These are phyloP conservation scores for Styela clava DNA, from an alignment of 23 tunicate species.

Conservation along the genomic window DNA sequence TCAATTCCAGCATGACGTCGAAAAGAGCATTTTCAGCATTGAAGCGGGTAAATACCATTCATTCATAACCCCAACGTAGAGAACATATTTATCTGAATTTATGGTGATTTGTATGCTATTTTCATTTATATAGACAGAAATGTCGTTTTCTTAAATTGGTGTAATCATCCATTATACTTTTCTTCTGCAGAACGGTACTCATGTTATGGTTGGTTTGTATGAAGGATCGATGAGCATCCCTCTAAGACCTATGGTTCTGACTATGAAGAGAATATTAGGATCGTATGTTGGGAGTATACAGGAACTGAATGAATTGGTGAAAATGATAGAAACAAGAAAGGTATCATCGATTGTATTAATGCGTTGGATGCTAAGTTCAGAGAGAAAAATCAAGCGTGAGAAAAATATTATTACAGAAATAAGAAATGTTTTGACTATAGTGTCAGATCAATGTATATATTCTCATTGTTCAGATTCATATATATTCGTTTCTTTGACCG, in stretches of 20 bases:
- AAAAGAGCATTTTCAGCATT: conserved; percentile 39
- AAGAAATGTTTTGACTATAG: too few species aligned
- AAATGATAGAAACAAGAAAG: conserved; percentile 19
- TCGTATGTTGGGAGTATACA: conserved; percentile 36
- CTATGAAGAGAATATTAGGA: conserved; percentile 25
- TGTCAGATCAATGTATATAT: too few species aligned
- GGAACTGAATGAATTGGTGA: conserved; percentile 31
- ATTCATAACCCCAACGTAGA: too few species aligned
- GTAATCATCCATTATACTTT: not conserved
- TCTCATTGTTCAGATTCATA: too few species aligned
- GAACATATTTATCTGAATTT: too few species aligned
- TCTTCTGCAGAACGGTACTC: conserved; percentile 30
- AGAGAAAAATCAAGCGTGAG: too few species aligned
- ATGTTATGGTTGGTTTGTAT: conserved; percentile 51
- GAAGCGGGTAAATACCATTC: conserved; percentile 26
- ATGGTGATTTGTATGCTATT: too few species aligned
- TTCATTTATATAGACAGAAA: too few species aligned
- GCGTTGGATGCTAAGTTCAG: too few species aligned
- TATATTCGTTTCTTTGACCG: too few species aligned
- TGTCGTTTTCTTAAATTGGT: not conserved
- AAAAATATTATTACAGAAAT: too few species aligned
- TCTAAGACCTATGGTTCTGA: conserved; percentile 32
- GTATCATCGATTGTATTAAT: too few species aligned
- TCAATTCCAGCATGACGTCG: conserved; percentile 33
- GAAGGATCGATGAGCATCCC: conserved; percentile 28